Evolutionary conservation across 2,797 vertebrate species (phyloP).

Genomic region (Liasis olivaceus): DNA sequence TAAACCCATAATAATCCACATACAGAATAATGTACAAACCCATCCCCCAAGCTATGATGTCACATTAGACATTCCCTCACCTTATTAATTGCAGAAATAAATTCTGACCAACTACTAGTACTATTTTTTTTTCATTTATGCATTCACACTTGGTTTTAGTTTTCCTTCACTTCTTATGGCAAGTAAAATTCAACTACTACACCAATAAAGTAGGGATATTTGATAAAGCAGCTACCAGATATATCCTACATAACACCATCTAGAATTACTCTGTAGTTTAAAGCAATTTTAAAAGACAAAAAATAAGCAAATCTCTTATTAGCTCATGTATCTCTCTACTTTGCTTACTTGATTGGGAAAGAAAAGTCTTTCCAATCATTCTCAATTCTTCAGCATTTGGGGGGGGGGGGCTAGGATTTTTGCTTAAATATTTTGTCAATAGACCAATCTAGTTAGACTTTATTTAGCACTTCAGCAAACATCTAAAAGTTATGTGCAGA

Average conservation of each 20-base stretch:
- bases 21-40: not conserved
- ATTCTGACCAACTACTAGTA: not conserved
- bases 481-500: not conserved
- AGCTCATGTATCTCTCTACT: not conserved
- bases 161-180: not conserved
- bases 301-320: not conserved
- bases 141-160: not conserved
- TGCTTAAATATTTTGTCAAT: not conserved
- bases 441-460: not conserved
- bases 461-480: not conserved
- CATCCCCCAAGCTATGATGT: not conserved
- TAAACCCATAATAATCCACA: not conserved
- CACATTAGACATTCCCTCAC: not conserved
- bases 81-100: not conserved
- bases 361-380: not conserved
- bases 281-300: not conserved
- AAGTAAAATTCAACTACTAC: not conserved
- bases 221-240: not conserved
- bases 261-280: not conserved
- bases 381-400: not conserved
- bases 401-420: not conserved
- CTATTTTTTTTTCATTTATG: not conserved
- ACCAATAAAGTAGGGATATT: not conserved
- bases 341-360: not conserved
- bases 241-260: not conserved